These are phyloP conservation scores for Psophia crepitans DNA, from an alignment of 2,113 vertebrate genomes.

Conservation along the genomic window DNA sequence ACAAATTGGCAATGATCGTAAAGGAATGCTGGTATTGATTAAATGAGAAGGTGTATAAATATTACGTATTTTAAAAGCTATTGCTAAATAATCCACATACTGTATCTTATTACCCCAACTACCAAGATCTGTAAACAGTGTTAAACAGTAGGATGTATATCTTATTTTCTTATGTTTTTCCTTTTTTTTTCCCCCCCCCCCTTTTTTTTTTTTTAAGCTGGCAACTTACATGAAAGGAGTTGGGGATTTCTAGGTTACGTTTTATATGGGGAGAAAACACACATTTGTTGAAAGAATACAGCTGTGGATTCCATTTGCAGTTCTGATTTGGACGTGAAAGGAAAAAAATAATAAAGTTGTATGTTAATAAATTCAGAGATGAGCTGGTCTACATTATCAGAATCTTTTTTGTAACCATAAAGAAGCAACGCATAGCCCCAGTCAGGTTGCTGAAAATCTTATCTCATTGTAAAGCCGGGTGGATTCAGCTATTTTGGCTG, in stretches of 20 bases:
- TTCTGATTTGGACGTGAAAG: constrained; percentile 52
- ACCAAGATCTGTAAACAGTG: constrained; percentile 62
- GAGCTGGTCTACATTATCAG: constrained; percentile 52
- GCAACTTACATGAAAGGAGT: constrained; percentile 23
- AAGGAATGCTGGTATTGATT: constrained; percentile 53
- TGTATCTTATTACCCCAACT: constrained; percentile 56
- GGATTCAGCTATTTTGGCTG: constrained; percentile 62
- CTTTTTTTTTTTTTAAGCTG: not conserved
- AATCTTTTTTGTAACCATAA: constrained; percentile 57
- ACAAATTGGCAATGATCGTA: constrained; percentile 25
- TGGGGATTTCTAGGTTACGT: constrained; percentile 45
- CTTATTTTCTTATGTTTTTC: constrained; percentile 45
- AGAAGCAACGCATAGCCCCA: not conserved
- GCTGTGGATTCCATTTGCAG: constrained; percentile 37
- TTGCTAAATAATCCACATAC: constrained; percentile 43
- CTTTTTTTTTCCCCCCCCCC: not conserved
- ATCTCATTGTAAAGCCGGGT: constrained; percentile 55
- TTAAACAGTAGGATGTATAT: constrained; percentile 49
- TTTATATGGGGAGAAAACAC: constrained; percentile 26
- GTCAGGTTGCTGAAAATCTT: constrained; percentile 54
- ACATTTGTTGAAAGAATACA: constrained; percentile 26
- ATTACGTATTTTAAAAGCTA: constrained; percentile 38
- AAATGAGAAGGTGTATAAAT: constrained; percentile 35
- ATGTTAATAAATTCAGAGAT: constrained; percentile 56
- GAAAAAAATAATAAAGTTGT: constrained; percentile 45